These are phyloP conservation scores for Macrophya annulata DNA, from an alignment of 2,888 invertebrate genomes.

Conservation along the genomic window DNA sequence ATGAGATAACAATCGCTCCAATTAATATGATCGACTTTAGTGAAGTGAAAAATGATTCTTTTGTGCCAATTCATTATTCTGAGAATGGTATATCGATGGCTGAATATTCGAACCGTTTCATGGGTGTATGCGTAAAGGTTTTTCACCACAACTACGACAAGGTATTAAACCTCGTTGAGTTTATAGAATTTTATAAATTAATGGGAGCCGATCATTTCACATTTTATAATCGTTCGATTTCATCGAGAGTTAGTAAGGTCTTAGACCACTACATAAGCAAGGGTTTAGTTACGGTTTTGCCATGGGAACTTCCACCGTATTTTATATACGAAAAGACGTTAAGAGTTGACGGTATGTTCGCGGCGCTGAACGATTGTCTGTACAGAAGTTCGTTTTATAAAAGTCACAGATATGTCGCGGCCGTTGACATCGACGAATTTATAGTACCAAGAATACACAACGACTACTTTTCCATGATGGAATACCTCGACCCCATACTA, in stretches of 20 bases:
- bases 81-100: constrained; percentile 49
- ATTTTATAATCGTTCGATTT: constrained; percentile 79
- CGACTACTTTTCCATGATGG: constrained; percentile 72
- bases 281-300: constrained; percentile 76
- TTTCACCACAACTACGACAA: constrained; percentile 78
- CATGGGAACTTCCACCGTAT: constrained; percentile 76
- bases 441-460: constrained; percentile 70
- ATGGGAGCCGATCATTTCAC: constrained; percentile 80
- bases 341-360: constrained; percentile 77
- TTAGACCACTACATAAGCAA: constrained; percentile 75
- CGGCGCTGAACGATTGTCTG: constrained; percentile 74
- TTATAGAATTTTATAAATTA: constrained; percentile 80
- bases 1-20: constrained; percentile 59
- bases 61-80: constrained; percentile 63
- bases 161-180: constrained; percentile 79
- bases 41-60: constrained; percentile 54
- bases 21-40: not conserved
- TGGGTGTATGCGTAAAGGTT: constrained; percentile 79
- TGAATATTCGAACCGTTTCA: constrained; percentile 56
- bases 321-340: constrained; percentile 75
- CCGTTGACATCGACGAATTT: constrained; percentile 75
- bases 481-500: constrained; percentile 60
- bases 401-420: constrained; percentile 67
- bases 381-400: constrained; percentile 73
- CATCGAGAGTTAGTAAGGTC: constrained; percentile 74